Evolutionary conservation across 1,140 invertebrate species (phyloP).

Genomic region (Temnothorax longispinosus): DNA sequence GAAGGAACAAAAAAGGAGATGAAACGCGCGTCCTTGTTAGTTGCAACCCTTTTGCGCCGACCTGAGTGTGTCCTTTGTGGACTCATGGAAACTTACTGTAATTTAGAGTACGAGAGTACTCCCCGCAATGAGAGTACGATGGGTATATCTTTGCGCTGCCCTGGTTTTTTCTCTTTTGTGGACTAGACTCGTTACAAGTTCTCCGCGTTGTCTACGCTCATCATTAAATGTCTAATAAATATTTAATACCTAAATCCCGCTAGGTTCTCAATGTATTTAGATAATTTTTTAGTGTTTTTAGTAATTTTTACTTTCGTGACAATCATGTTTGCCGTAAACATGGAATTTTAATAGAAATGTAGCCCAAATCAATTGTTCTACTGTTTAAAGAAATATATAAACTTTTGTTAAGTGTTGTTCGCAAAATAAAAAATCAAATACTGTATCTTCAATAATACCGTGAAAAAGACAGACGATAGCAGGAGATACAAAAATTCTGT

Average conservation of each 20-base stretch:
- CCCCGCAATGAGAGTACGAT: background rate
- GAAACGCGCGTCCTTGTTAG: background rate
- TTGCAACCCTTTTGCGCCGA: background rate
- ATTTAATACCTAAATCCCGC: background rate
- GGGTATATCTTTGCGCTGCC: slow-evolving; percentile 44
- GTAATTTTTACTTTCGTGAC: too few species aligned
- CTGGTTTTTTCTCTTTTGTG: slow-evolving; percentile 43
- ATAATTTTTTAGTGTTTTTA: background rate
- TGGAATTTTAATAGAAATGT: background rate
- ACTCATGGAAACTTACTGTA: background rate
- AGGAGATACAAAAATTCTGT: background rate
- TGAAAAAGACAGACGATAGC: background rate
- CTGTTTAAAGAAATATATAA: background rate
- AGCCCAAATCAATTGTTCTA: background rate
- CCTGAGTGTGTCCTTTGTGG: background rate
- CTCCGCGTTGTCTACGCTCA: background rate
- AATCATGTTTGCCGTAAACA: background rate
- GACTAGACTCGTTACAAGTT: slow-evolving; percentile 71
- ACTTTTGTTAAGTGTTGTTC: background rate
- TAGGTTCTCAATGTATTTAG: background rate
- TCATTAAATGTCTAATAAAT: background rate
- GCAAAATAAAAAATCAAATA: background rate
- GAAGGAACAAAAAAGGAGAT: background rate
- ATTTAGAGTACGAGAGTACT: background rate
- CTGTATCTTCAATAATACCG: background rate